Conservation (phyloP, 2,888 invertebrate species). For the Tipula confusa region DNA sequence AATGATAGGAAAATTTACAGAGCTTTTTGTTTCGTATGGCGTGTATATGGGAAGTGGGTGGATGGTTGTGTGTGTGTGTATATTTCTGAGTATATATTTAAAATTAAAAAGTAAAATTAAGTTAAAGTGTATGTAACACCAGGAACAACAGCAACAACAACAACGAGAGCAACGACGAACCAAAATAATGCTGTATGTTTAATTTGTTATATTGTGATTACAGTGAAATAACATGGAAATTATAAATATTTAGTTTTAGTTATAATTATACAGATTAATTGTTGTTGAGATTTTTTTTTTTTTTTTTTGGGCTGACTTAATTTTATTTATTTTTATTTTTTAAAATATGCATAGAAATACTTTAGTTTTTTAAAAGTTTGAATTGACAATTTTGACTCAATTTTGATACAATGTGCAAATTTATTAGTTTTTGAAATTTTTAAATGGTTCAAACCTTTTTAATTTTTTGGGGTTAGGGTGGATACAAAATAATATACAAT, state of each 20-base stretch:
- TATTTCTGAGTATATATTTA: neutral
- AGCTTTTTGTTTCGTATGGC: neutral
- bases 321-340: neutral
- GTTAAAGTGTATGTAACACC: neutral
- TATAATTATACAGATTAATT: neutral
- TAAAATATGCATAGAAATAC: neutral
- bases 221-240: neutral
- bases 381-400: neutral
- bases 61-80: neutral
- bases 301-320: neutral
- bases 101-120: neutral
- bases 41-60: too few relatives aligned
- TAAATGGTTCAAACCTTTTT: neutral
- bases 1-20: neutral
- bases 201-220: neutral
- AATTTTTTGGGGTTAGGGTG: neutral
- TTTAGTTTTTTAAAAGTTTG: neutral
- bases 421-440: neutral
- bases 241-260: slow-evolving; percentile 3
- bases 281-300: neutral
- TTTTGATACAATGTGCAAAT: neutral
- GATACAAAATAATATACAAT: too few relatives aligned
- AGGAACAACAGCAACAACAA: neutral
- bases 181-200: neutral
- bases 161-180: neutral